These are phyloP conservation scores for Gerris lacustris DNA, from an alignment of 2,888 invertebrate genomes.

Conservation along the genomic window DNA sequence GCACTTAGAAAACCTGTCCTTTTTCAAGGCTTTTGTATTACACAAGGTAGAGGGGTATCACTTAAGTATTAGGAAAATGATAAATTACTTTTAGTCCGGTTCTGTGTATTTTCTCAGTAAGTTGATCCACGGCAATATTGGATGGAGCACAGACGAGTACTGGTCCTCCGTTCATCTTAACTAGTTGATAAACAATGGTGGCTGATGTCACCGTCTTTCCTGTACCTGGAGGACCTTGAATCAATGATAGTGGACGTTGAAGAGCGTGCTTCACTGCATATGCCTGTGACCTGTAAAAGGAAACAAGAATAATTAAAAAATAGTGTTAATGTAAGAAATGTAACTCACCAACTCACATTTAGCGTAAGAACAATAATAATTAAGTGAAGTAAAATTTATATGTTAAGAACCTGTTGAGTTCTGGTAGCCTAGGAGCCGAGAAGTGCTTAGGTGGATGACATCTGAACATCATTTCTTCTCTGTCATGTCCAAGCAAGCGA, in stretches of 20 bases:
- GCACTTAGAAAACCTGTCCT: no score
- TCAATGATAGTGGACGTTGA: conserved; percentile 86
- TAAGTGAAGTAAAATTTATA: no score
- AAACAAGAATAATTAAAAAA: no score
- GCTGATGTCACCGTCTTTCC: conserved; percentile 99
- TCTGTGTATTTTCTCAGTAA: conserved; percentile 95
- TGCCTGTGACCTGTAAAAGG: conserved; percentile 43
- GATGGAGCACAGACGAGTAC: conserved; percentile 97
- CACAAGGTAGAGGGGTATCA: no score
- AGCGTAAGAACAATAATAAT: no score
- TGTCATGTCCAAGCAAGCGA: conserved; percentile 84
- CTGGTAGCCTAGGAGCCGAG: conserved; percentile 93
- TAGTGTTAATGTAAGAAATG: no score
- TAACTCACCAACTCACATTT: no score
- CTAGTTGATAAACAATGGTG: conserved; percentile 95
- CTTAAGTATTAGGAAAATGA: no score
- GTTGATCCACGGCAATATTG: conserved; percentile 97
- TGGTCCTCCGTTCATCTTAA: conserved; percentile 83
- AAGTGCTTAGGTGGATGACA: conserved; percentile 90
- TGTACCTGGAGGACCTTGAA: conserved; percentile 95
- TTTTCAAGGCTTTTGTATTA: no score
- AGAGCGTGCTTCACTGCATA: conserved; percentile 97
- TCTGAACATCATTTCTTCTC: conserved; percentile 84
- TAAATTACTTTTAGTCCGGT: conserved; percentile 71
- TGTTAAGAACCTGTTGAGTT: conserved; percentile 66